Base-by-base conservation (phyloP, 2,797 vertebrate species). In the Microctenopoma stevenorrisi region DNA sequence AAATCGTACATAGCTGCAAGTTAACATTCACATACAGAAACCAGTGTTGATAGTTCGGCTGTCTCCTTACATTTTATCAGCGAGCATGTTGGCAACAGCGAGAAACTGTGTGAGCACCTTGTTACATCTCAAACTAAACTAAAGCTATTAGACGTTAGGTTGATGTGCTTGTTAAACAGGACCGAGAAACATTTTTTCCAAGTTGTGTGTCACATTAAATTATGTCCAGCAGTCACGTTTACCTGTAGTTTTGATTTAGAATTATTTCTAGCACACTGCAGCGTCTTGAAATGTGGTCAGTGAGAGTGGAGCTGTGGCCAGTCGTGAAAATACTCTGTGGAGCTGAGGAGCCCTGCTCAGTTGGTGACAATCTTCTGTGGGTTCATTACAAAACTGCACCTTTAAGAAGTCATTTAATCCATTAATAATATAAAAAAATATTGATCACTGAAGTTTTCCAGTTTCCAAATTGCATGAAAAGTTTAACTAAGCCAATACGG, bases 1-100 rank as follows among this genome's bases (percentile, higher is more conserved):
- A 72, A 57, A 22, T n/a, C 13, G 53, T 52, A 3, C 69, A 16
- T 25, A n/a, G 57, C 50, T 58, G 18, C 54, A 9, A 47, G 38
- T 40, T 59, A 30, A 48, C n/a, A 61, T 59, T 43, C 30, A 28
- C 18, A 16, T 42, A 50, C 25, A 18, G 53, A 15, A 57, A 58
- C 56, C 55, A 35, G 50, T 68, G 28, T 55, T 10, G 6, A 26
- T 43, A 3, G 3, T 40, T 11, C 22, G 22, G 22, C 22, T 14
- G 4, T 15, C 40, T 5, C 12, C 12, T 42, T 14, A 14, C 4
- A 42, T 1, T 42, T 42, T 42, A 14, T 42, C 2, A 42, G 12
- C 13, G 15, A 14, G 5, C 5, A 42, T 42, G 13, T 13, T 42
- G 14, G 14, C 4, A 42, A 15, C 15, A 4, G 40, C 14, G 14